phyloP scores from a whole-genome alignment of 1,140 invertebrate species.

The Bicyclus anynana region DNA sequence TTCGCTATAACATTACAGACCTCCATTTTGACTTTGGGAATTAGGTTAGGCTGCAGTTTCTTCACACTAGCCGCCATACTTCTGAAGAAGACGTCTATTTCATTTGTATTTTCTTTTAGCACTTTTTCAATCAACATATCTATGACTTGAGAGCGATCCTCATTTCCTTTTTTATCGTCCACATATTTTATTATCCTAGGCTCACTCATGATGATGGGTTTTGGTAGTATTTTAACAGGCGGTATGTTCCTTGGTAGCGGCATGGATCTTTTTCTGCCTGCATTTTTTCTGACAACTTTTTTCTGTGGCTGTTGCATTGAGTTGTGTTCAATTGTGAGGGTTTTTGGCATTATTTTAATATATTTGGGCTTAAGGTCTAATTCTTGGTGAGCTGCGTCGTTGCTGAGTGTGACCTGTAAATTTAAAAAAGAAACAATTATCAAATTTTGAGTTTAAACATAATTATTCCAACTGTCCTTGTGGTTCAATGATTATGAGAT shows the following conservation, averaged over 20 bases:
- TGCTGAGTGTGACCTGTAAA: conserved; percentile 65
- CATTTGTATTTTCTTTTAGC: conserved; percentile 65
- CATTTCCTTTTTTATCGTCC: conserved; percentile 54
- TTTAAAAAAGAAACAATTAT: conserved; percentile 3
- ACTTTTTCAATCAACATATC: conserved; percentile 68
- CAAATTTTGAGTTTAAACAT: no score
- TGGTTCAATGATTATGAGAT: no score
- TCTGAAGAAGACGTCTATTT: conserved; percentile 69
- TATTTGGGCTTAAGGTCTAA: conserved; percentile 36
- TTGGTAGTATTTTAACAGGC: conserved; percentile 68
- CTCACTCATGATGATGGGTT: conserved; percentile 55
- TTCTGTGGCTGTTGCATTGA: conserved; percentile 39
- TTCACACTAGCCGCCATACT: conserved; percentile 73
- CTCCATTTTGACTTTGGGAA: conserved; percentile 73
- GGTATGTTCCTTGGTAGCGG: conserved; percentile 52
- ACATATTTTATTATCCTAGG: conserved; percentile 58
- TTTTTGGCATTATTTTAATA: conserved; percentile 50
- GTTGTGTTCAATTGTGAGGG: conserved; percentile 19
- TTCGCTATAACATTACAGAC: conserved; percentile 72
- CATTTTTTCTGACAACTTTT: conserved; percentile 50
- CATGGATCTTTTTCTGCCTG: conserved; percentile 53
- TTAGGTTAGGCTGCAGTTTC: conserved; percentile 68
- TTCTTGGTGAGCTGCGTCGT: conserved; percentile 41
- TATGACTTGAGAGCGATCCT: conserved; percentile 55
- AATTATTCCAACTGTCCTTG: no score